phyloP scores from a whole-genome alignment of 2,797 vertebrate species.

The Smutsia temminckii region DNA sequence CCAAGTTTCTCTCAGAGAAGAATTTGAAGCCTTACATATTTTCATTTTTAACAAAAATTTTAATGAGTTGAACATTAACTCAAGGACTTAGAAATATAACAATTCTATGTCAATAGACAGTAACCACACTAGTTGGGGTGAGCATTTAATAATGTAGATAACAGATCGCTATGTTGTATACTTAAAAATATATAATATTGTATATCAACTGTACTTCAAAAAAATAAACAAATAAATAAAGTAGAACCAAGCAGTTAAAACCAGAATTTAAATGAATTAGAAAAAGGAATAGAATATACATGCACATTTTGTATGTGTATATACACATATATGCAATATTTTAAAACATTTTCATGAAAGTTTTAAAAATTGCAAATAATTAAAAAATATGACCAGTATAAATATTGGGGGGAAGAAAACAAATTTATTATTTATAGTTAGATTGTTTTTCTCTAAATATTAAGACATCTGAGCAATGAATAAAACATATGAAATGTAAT shows the following conservation, averaged over 20 bases:
- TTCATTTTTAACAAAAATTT: background rate
- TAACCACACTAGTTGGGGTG: too few relatives aligned
- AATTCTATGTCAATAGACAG: background rate
- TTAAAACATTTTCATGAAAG: background rate
- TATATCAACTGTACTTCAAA: too few relatives aligned
- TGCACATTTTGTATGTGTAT: background rate
- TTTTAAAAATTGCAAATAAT: background rate
- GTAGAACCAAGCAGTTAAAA: background rate
- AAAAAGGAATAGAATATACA: background rate
- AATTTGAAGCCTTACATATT: background rate
- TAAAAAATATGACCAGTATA: background rate
- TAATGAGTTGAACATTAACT: background rate
- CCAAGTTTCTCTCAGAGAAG: background rate
- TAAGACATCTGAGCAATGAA: background rate
- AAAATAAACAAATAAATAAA: background rate
- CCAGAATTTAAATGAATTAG: background rate
- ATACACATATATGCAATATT: background rate
- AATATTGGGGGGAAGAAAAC: background rate
- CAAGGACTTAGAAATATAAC: background rate
- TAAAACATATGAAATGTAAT: background rate
- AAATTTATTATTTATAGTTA: background rate
- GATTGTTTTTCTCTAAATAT: background rate
- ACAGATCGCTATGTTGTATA: too few relatives aligned
- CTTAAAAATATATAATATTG: too few relatives aligned
- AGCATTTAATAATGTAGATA: too few relatives aligned